Base-by-base conservation (phyloP, 2,113 vertebrate genomes). In the Pollachius pollachius region DNA sequence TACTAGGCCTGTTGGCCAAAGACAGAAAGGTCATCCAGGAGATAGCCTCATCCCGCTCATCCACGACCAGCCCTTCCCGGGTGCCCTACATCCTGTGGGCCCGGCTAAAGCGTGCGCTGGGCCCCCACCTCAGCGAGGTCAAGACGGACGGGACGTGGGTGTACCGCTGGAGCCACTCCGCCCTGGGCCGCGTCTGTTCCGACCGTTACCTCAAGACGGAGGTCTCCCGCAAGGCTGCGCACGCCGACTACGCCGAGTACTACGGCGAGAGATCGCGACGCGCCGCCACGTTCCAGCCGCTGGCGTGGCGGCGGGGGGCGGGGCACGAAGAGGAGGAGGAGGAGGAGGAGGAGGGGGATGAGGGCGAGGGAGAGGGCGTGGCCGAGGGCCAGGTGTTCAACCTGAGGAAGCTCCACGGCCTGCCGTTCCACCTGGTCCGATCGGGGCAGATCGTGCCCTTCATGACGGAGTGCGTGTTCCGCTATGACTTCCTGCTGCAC, bases 401-500 rank as follows among this genome's bases (percentile, higher is more conserved):
- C 76, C 71, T 90, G 56, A 84, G 88, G 5, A 91, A 88, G 77
- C 82, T 93, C 52, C 78, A 86, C 13, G 88, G 91, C 17, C 80
- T 90, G 69, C 87, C 90, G 0, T 86, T 85, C 72, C 90, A 93
- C 66, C 83, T 92, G 65, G 73, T 92, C 18, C 81, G 66, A 30
- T 89, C 91, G 0, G 86, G 87, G 1, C 90, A 92, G 70, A 77
- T 87, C 52, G 19, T 81, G 25, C 64, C 76, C 18, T 76, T 92
- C 52, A 78, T 91, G 59, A 79, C 77, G 12, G 85, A 90, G 64
- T 93, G 90, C 54, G 57, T 92, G 15, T 93, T 92, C 74, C 89
- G 89, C 83, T 92, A 92, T 23, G 90, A 93, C 71, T 92, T 92
- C 76, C 81, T 92, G 34, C 69, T 92, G 11, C 86, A 92, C 72